These are phyloP conservation scores for Hylomyscus alleni DNA, from an alignment of 2,797 vertebrate species.

Conservation along the genomic window DNA sequence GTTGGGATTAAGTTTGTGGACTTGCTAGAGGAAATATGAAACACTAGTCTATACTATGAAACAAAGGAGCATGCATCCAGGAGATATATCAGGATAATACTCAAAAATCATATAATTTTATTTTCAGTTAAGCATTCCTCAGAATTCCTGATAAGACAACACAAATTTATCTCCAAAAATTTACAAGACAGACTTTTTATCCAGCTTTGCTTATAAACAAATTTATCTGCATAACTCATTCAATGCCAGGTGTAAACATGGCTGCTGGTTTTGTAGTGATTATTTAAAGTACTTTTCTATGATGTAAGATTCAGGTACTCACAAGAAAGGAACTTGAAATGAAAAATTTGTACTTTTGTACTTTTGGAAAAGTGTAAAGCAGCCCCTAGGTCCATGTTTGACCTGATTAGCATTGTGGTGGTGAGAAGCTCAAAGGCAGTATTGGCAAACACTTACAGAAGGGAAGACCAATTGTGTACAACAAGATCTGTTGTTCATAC, in stretches of 20 bases:
- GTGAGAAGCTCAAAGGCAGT: not conserved
- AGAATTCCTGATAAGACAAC: constrained; percentile 22
- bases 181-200: constrained; percentile 57
- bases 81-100: not conserved
- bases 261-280: constrained; percentile 66
- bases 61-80: not conserved
- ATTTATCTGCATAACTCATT: constrained; percentile 50
- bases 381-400: not conserved
- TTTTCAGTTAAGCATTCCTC: not conserved
- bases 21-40: not conserved
- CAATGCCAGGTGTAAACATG: constrained; percentile 58
- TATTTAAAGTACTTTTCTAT: constrained; percentile 61
- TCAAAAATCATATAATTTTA: not conserved
- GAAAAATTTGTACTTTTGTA: constrained; percentile 61
- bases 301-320: constrained; percentile 63
- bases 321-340: constrained; percentile 24
- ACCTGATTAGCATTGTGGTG: not conserved
- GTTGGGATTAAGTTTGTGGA: not conserved
- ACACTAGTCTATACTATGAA: not conserved
- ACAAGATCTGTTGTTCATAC: not conserved
- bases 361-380: not conserved
- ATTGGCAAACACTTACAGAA: constrained; percentile 3
- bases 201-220: constrained; percentile 72
- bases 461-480: not conserved
- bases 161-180: not conserved